phyloP scores from a whole-genome alignment of 2,113 vertebrate species.

The Catharus fuscescens region DNA sequence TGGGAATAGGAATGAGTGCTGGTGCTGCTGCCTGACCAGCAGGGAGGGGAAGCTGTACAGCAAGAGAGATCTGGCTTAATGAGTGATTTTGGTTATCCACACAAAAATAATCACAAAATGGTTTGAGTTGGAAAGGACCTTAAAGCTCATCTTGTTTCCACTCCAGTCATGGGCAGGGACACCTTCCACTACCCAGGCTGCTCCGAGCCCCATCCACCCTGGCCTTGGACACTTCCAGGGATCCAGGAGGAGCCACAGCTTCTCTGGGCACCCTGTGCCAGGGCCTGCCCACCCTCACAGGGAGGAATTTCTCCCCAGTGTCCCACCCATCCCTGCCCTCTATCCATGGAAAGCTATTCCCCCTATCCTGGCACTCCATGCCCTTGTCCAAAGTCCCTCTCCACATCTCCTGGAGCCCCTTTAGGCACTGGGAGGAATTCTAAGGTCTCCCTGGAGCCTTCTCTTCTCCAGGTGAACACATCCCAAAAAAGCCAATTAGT shows the following conservation, averaged over 20 bases:
- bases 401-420: neutral
- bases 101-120: neutral
- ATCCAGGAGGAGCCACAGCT: neutral
- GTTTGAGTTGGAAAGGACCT: neutral
- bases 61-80: neutral
- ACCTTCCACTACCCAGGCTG: neutral
- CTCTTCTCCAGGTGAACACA: neutral
- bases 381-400: neutral
- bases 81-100: neutral
- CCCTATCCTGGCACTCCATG: neutral
- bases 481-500: neutral
- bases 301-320: neutral
- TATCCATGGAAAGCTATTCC: neutral
- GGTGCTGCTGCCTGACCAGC: neutral
- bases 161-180: neutral
- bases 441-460: neutral
- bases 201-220: rapidly evolving
- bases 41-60: neutral
- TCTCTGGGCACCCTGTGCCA: neutral
- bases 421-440: neutral
- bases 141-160: neutral
- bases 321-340: neutral
- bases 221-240: neutral
- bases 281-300: neutral
- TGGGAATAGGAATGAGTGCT: neutral